Percentiles rank a stretch among this genome's conserved stretches.
phyloP scores from a whole-genome alignment of 2,888 invertebrate species.

The Trileptium ribeirensis region DNA sequence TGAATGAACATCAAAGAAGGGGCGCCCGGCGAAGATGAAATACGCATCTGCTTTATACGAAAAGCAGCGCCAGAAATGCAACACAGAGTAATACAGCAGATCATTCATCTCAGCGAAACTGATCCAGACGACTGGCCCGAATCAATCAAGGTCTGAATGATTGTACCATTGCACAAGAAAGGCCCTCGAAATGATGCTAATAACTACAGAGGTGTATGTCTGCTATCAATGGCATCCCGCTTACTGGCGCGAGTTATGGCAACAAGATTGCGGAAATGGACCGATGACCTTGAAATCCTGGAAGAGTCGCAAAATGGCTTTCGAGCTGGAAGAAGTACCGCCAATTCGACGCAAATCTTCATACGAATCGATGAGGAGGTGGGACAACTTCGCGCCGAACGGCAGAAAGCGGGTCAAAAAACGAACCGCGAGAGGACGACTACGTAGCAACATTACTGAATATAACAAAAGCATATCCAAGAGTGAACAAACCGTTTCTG shows the following conservation, averaged over 20 bases:
- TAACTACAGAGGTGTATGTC: background rate
- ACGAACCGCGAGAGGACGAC: background rate
- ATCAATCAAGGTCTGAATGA: background rate
- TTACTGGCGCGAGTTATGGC: background rate
- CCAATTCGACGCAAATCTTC: background rate
- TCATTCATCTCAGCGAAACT: background rate
- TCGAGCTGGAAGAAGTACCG: background rate
- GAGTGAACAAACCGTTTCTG: background rate
- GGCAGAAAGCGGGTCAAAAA: background rate
- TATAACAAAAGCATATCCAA: background rate
- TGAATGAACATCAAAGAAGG: background rate
- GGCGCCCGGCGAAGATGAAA: background rate
- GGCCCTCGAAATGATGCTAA: background rate
- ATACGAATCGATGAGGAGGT: background rate
- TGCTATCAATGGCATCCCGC: background rate
- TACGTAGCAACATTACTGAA: background rate
- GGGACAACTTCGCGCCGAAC: background rate
- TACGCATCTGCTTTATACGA: background rate
- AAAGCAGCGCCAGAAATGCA: background rate
- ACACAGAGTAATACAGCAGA: background rate
- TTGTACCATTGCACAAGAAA: background rate
- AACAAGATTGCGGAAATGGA: background rate
- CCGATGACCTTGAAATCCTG: background rate
- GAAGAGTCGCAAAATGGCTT: background rate
- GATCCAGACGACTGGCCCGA: background rate